phyloP scores from a whole-genome alignment of 2,113 vertebrate genomes.

The Semnornis frantzii region DNA sequence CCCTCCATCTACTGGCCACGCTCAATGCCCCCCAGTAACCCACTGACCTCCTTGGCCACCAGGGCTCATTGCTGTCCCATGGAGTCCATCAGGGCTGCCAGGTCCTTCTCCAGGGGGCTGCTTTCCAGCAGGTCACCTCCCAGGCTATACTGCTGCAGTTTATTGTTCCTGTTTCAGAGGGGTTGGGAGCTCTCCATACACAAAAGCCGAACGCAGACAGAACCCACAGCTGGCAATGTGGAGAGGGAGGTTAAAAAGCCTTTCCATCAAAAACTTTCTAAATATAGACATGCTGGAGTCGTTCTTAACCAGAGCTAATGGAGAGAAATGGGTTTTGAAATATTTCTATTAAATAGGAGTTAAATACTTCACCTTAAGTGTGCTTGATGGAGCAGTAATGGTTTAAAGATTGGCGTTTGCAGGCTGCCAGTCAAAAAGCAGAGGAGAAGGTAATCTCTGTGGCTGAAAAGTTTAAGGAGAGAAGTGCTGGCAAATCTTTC shows the following conservation, averaged over 20 bases:
- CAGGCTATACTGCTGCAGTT: too few species aligned
- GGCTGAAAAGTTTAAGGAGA: neutral
- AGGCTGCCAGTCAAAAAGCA: neutral
- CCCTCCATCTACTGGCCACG: too few species aligned
- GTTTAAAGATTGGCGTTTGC: neutral
- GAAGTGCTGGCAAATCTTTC: neutral
- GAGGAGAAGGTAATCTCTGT: neutral
- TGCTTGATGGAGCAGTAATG: neutral
- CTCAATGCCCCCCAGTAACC: too few species aligned
- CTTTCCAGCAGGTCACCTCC: too few species aligned
- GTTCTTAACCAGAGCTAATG: neutral
- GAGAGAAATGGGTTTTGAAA: neutral
- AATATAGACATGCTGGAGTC: neutral
- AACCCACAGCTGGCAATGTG: neutral
- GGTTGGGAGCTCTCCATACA: neutral
- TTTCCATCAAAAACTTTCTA: neutral
- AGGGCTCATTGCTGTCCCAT: too few species aligned
- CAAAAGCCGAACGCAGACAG: neutral
- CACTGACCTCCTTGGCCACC: too few species aligned
- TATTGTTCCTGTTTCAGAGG: neutral
- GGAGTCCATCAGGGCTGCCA: too few species aligned
- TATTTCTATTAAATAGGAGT: neutral
- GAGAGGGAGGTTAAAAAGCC: neutral
- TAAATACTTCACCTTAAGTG: neutral
- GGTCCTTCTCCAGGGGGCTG: too few species aligned